A percentile compares a stretch with the other conserved stretches of the same genome.
phyloP scores from a whole-genome alignment of 1,140 invertebrate genomes.

The Orchestia grillus region DNA sequence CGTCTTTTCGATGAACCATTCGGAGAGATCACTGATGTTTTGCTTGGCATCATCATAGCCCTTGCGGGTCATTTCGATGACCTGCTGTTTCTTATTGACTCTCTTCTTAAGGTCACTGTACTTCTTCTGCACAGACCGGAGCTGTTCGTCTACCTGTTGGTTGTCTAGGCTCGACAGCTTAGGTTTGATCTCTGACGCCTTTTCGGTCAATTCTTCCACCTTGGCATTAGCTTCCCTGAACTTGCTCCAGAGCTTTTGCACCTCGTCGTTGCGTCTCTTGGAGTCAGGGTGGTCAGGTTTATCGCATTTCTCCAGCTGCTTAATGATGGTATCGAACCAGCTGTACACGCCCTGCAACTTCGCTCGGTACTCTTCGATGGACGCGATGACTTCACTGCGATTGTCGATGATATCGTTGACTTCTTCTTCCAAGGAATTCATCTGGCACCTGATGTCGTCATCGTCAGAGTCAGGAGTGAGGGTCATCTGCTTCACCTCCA shows the following conservation, averaged over 20 bases:
- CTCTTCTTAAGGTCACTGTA: slow-evolving; percentile 87
- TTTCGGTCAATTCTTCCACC: slow-evolving; percentile 67
- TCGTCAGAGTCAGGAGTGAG: slow-evolving; percentile 68
- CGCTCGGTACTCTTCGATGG: slow-evolving; percentile 83
- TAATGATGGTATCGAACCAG: slow-evolving; percentile 84
- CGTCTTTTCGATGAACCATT: slow-evolving; percentile 70
- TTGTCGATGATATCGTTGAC: slow-evolving; percentile 79
- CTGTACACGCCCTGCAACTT: slow-evolving; percentile 80
- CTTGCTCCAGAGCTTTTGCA: slow-evolving; percentile 63
- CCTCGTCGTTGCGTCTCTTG: slow-evolving; percentile 61
- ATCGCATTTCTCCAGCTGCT: slow-evolving; percentile 84
- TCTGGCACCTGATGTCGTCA: slow-evolving; percentile 79
- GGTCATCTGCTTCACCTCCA: slow-evolving; percentile 70
- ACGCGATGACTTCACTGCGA: slow-evolving; percentile 81
- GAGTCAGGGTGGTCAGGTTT: slow-evolving; percentile 85
- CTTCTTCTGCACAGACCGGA: slow-evolving; percentile 85
- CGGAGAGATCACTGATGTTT: slow-evolving; percentile 68
- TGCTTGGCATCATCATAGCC: slow-evolving; percentile 75
- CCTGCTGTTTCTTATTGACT: slow-evolving; percentile 80
- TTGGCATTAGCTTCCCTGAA: slow-evolving; percentile 63
- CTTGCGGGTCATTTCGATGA: slow-evolving; percentile 76
- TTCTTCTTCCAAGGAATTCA: slow-evolving; percentile 76
- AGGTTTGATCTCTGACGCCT: slow-evolving; percentile 65
- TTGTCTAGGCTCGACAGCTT: slow-evolving; percentile 82
- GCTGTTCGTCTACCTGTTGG: slow-evolving; percentile 90